A percentile compares a stretch with the other conserved stretches of the same genome.
These are phyloP conservation scores for Mastigias papua DNA, from an alignment of 30 jellyfish, hydroid and myxozoan species.

Conservation along the genomic window DNA sequence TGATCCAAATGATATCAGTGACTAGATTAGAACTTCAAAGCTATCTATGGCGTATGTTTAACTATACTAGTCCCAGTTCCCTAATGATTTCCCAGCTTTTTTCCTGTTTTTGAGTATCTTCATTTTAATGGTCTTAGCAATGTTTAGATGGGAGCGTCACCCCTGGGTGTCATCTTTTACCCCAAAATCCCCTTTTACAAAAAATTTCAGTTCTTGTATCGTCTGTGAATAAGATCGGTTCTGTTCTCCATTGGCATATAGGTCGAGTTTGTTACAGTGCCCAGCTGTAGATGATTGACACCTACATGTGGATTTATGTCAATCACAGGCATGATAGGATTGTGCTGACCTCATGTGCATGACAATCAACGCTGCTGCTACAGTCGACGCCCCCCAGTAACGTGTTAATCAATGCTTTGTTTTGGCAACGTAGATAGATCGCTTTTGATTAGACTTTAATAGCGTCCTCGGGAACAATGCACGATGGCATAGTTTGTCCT, in stretches of 20 bases:
- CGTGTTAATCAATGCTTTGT: not conserved
- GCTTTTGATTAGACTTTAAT: constrained; percentile 1
- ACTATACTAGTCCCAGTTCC: too few relatives aligned
- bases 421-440: not conserved
- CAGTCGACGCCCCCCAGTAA: not conserved
- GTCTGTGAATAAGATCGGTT: too few relatives aligned
- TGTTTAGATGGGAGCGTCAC: too few relatives aligned
- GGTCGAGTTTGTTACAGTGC: not conserved
- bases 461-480: not conserved
- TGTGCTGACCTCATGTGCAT: not conserved
- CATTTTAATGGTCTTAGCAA: too few relatives aligned
- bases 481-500: not conserved
- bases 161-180: too few relatives aligned
- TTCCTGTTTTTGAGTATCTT: too few relatives aligned
- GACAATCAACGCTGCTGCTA: not conserved
- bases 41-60: not conserved
- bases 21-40: not conserved
- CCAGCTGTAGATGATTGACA: not conserved
- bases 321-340: not conserved
- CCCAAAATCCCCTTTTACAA: too few relatives aligned
- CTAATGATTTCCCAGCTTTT: too few relatives aligned
- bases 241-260: not conserved
- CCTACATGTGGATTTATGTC: not conserved
- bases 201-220: too few relatives aligned
- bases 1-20: not conserved